These are phyloP conservation scores for Epistrophella euchroma DNA, from an alignment of 2,888 invertebrate genomes.

Conservation along the genomic window DNA sequence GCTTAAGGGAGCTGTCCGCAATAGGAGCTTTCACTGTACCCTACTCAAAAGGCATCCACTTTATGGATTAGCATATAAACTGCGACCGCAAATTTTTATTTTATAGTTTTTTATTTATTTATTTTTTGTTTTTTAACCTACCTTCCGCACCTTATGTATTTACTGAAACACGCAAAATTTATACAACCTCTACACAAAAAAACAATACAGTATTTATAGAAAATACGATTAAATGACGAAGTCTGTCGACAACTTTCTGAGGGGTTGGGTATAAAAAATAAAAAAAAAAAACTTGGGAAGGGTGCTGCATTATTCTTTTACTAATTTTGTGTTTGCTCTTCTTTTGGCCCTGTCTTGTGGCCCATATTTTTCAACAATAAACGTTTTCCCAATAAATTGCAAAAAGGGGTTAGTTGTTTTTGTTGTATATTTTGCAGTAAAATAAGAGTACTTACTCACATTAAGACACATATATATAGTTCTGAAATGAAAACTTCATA, in stretches of 20 bases:
- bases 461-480: not conserved
- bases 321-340: constrained; percentile 30
- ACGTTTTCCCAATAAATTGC: constrained; percentile 37
- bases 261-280: not conserved
- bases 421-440: constrained; percentile 27
- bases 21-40: too few species aligned
- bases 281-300: not conserved
- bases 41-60: not conserved
- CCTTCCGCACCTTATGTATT: constrained; percentile 2
- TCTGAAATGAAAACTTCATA: constrained; percentile 45
- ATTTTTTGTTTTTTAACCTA: not conserved
- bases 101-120: not conserved
- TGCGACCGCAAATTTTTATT: constrained; percentile 4
- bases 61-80: not conserved
- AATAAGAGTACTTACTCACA: constrained; percentile 20
- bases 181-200: not conserved
- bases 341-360: constrained; percentile 32
- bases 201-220: not conserved
- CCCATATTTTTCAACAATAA: constrained; percentile 32
- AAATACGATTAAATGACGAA: not conserved
- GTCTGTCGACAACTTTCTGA: constrained; percentile 17
- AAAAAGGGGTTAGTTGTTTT: constrained; percentile 24
- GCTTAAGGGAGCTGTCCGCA: too few species aligned
- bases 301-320: constrained; percentile 18
- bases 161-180: constrained; percentile 42